Percentiles rank a stretch among this genome's conserved stretches.
phyloP scores from a whole-genome alignment of 2,888 invertebrate genomes.

The Megaustenia siamemsis region DNA sequence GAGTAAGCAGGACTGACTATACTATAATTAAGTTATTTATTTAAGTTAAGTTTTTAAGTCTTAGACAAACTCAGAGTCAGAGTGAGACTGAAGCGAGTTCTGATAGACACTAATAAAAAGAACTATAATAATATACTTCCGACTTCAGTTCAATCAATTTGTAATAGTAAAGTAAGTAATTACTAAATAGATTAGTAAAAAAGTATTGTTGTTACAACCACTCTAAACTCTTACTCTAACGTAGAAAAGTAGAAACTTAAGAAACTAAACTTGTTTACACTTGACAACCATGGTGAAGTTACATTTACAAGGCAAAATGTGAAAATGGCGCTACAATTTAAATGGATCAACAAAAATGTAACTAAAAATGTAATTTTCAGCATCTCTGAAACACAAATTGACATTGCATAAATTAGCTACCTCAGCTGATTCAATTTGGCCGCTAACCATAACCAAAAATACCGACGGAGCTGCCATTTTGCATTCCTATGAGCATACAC shows the following conservation, averaged over 20 bases:
- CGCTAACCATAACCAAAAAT: constrained; percentile 75
- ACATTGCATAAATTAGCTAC: constrained; percentile 57
- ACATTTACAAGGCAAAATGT: not conserved
- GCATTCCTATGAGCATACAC: not conserved
- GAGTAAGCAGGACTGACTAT: too few relatives aligned
- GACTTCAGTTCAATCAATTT: too few relatives aligned
- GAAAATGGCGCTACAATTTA: not conserved
- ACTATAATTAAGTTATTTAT: too few relatives aligned
- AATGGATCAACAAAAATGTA: too few relatives aligned
- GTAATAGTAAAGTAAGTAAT: too few relatives aligned
- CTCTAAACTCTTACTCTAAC: not conserved
- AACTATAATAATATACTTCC: too few relatives aligned
- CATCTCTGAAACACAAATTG: too few relatives aligned
- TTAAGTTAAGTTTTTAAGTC: too few relatives aligned
- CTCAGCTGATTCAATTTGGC: constrained; percentile 78
- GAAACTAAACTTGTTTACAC: constrained; percentile 49
- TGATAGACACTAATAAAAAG: too few relatives aligned
- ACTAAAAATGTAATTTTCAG: not conserved
- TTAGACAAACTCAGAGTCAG: too few relatives aligned
- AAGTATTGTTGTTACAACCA: not conserved
- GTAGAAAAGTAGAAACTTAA: not conserved
- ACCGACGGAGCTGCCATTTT: constrained; percentile 74
- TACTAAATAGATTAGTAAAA: not conserved
- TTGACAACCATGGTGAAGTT: constrained; percentile 32
- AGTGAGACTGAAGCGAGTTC: too few relatives aligned